Evolutionary conservation across 2,113 vertebrate species (phyloP), one percentile per base, ranked within the genome.

Genomic region (Cyanoderma ruficeps): DNA sequence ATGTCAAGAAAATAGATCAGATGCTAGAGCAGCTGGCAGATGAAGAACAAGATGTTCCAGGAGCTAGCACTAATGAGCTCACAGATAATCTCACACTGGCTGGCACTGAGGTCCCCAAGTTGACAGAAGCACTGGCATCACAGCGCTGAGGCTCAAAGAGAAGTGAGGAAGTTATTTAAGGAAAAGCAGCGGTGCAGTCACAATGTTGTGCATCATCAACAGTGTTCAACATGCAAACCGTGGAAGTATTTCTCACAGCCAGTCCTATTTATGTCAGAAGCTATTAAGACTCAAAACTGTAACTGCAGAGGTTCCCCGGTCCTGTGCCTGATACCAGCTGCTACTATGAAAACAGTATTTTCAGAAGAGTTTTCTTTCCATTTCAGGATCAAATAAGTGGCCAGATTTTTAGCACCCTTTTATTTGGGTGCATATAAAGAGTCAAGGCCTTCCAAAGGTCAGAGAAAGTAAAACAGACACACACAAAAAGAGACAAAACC

Each of bases 251-350:
- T 89, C 90, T 93, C 64, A 81, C 68, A 78, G 68, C 60, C 76
- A 83, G 86, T 74, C 90, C 83, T 92, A 67, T 74, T 97, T 95
- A 77, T 70, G 89, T 95, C 94, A 93, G 80, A 92, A 94, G 24
- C 22, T 83, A 89, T 92, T 90, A 92, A 60, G 85, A 53, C 30
- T 94, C 92, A 81, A 85, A 94, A 76, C 6, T 33, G 11, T 79
- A 80, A 50, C 67, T 39, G 33, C 2, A 2, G 75, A 90, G 33
- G 18, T 80, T 83, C 67, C 70, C 55, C 68, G 2, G 42, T 21
- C 67, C 68, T 77, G 21, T 65, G 50, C 39, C 42, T 41, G 46
- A 88, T 69, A 63, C 25, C 83, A 88, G 59, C 55, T 83, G 42
- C 55, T 81, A 44, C 75, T 59, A 53, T 14, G n/a, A 90, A 93